These are phyloP conservation scores for Perca flavescens DNA, from an alignment of 2,113 vertebrate genomes.

Conservation along the genomic window DNA sequence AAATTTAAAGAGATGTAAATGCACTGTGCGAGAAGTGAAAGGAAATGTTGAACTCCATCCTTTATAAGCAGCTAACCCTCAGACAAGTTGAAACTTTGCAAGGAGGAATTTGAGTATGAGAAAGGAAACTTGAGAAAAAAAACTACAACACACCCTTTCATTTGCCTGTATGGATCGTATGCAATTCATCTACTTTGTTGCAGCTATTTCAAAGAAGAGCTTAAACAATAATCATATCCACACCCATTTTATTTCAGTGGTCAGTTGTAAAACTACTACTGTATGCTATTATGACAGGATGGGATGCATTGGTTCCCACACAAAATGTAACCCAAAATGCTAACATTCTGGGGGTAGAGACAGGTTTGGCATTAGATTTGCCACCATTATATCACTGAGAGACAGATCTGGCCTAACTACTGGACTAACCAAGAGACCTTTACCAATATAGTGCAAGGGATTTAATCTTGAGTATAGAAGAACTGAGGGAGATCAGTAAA, in stretches of 20 bases:
- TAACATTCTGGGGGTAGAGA: not conserved
- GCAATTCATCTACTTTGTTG: slow-evolving; percentile 28
- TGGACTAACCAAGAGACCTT: not conserved
- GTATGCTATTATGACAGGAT: slow-evolving; percentile 35
- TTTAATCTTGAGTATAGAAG: not conserved
- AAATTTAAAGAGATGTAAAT: too few species aligned
- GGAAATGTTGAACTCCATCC: too few species aligned
- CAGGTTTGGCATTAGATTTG: not conserved
- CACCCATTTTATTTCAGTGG: slow-evolving; percentile 31
- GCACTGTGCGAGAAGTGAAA: too few species aligned
- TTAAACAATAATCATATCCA: slow-evolving; percentile 47
- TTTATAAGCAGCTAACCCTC: not conserved
- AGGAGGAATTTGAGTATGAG: slow-evolving; percentile 18
- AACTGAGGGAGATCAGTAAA: not conserved
- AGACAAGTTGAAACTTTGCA: slow-evolving; percentile 41
- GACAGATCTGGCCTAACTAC: not conserved
- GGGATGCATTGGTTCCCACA: slow-evolving; percentile 3
- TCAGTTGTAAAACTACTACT: slow-evolving; percentile 29
- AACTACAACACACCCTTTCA: slow-evolving; percentile 22
- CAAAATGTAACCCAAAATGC: slow-evolving; percentile 17
- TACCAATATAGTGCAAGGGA: not conserved
- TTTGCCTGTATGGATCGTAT: slow-evolving; percentile 60
- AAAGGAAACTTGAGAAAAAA: not conserved
- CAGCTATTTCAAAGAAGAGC: slow-evolving; percentile 23
- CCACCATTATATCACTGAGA: not conserved